Percentiles rank a stretch among this genome's conserved stretches.
Evolutionary conservation across 1,140 invertebrate genomes (phyloP).

Genomic region (Parapsyche elsis): DNA sequence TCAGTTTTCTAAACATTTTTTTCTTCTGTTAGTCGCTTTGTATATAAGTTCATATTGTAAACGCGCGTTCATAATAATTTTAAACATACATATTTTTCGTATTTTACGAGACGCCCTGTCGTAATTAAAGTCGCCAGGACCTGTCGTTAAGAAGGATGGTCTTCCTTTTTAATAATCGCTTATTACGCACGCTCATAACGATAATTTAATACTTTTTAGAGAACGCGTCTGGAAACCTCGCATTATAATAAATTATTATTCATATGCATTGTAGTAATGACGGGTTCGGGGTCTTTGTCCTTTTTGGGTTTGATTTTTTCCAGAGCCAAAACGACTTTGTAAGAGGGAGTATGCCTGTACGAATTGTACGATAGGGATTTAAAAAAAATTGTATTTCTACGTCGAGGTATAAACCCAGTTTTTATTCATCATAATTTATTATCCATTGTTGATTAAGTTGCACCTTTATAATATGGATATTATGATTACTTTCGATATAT

Average conservation of each 20-base stretch:
- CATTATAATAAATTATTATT: slow-evolving; percentile 26
- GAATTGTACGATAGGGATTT: too few relatives aligned
- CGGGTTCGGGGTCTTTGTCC: background rate
- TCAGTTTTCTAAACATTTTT: background rate
- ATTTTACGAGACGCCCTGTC: background rate
- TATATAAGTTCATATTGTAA: background rate
- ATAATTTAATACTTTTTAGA: slow-evolving; percentile 2
- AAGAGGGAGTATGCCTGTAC: too few relatives aligned
- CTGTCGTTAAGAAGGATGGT: background rate
- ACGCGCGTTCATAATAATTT: background rate
- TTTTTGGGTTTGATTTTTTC: slow-evolving; percentile 7
- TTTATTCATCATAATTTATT: too few relatives aligned
- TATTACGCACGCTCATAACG: background rate
- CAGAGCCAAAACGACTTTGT: background rate
- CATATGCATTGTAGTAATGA: slow-evolving; percentile 3
- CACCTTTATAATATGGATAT: too few relatives aligned
- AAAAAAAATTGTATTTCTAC: too few relatives aligned
- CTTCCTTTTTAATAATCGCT: background rate
- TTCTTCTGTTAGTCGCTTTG: background rate
- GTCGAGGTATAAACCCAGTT: too few relatives aligned
- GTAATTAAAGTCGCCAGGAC: background rate
- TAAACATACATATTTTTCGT: background rate
- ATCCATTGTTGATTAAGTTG: too few relatives aligned
- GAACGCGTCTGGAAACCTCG: background rate
- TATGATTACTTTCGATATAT: too few relatives aligned